Base-by-base conservation (phyloP, 2,888 invertebrate genomes). In the Chelonus formosanus region DNA sequence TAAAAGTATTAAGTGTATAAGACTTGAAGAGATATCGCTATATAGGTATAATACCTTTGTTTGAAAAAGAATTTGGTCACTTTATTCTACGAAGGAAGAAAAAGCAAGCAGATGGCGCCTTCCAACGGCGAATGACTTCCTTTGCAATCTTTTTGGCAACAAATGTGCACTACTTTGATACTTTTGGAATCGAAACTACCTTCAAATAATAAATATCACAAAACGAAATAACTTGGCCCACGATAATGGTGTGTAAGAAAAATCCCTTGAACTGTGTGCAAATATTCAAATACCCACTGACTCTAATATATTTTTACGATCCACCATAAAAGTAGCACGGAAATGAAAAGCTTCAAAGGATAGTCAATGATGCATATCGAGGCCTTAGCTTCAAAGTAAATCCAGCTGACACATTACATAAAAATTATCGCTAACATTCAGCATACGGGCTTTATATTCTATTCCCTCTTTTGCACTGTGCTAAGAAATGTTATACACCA, bases 51-150 rank as follows among this genome's bases (percentile, higher is more conserved):
- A 20, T 20, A 20, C 20, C 20, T 1, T 20, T 20, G 20, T 20
- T 20, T 20, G 32, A 60, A 55, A 58, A 50, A 32, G 45, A 56
- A 54, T 32, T 36, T 60, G 55, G 55, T 56, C 55, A 65, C 54
- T 60, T 60, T 59, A 48, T 55, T 60, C 43, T 34, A 31, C 40
- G 43, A 44, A 34, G 20, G 10, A 63, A 53, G 56, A 66, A 40
- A 69, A 63, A 65, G 62, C 68, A 64, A 65, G 65, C 69, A 70
- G 70, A 67, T 68, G 70, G 68, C 71, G 71, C 71, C 71, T 56
- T 43, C 52, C 35, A 64, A 63, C 62, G 56, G 65, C 31, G 34
- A 64, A 64, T 65, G 67, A 65, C 68, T 69, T 67, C 66, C 67
- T 67, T 62, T 64, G 66, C 62, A 70, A 70, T 69, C 67, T 70